A percentile compares a stretch with the other conserved stretches of the same genome.
These are phyloP conservation scores for Hirundo rustica DNA, from an alignment of 2,797 vertebrate species.

Conservation along the genomic window DNA sequence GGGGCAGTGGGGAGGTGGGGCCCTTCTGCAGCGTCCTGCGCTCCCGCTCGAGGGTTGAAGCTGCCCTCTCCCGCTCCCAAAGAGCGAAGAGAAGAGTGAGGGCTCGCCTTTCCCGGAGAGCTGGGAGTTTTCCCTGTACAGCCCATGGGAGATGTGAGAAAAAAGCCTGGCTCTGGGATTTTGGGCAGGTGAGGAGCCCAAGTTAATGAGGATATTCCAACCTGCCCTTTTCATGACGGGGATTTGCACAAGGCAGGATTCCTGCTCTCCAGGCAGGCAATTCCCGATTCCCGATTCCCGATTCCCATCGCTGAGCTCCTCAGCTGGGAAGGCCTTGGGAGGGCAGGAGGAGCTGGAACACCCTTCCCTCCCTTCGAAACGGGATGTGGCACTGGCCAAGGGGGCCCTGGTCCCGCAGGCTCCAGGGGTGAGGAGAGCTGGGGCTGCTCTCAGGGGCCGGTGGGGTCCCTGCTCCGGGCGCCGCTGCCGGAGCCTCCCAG, in stretches of 20 bases:
- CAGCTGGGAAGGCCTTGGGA: not conserved
- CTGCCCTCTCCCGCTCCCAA: not conserved
- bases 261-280: not conserved
- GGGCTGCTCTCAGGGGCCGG: not conserved
- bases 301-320: not conserved
- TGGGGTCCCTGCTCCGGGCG: not conserved
- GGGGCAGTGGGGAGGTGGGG: accelerated
- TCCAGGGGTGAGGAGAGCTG: not conserved
- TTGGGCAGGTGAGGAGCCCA: not conserved
- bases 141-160: not conserved
- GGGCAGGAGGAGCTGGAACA: not conserved
- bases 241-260: not conserved
- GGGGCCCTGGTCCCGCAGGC: not conserved
- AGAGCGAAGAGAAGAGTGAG: not conserved
- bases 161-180: not conserved
- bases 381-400: accelerated
- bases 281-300: accelerated
- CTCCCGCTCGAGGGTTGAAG: accelerated
- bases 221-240: not conserved
- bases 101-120: not conserved
- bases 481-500: accelerated
- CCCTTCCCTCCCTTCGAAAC: not conserved
- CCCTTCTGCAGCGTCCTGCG: not conserved
- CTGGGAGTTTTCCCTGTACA: no score
- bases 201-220: not conserved